A percentile compares a stretch with the other conserved stretches of the same genome.
These are phyloP conservation scores for Tetrapedia diversipes DNA, from an alignment of 2,888 invertebrate species.

Conservation along the genomic window DNA sequence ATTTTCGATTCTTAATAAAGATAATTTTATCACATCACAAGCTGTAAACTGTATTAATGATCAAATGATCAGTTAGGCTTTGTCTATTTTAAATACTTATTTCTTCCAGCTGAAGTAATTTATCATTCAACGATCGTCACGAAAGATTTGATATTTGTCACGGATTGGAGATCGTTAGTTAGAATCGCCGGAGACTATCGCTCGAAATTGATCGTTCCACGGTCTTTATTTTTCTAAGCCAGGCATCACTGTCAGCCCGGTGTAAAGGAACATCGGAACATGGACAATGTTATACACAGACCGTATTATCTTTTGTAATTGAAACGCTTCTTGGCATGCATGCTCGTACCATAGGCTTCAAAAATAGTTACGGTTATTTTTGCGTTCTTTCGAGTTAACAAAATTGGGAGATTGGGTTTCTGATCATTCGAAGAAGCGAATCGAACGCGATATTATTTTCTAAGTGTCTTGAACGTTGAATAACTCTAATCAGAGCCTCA, in stretches of 20 bases:
- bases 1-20: too few species aligned
- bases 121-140: background rate
- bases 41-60: too few species aligned
- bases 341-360: background rate
- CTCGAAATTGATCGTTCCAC: background rate
- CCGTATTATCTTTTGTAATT: conserved; percentile 20
- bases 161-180: background rate
- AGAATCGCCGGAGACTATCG: too few species aligned
- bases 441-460: too few species aligned
- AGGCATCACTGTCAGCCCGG: background rate
- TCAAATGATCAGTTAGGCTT: too few species aligned
- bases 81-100: too few species aligned
- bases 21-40: too few species aligned
- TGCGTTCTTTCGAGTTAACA: background rate
- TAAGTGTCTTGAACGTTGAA: too few species aligned
- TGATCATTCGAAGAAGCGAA: background rate
- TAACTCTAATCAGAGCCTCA: too few species aligned
- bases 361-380: conserved; percentile 1
- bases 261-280: background rate
- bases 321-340: conserved; percentile 24
- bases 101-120: too few species aligned
- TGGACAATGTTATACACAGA: background rate
- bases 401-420: background rate
- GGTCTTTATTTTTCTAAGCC: conserved; percentile 2
- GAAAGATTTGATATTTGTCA: background rate